Evolutionary conservation across 1,140 invertebrate species (phyloP), one percentile per base, ranked within the genome.

Genomic region (Drosophila paulistorum): DNA sequence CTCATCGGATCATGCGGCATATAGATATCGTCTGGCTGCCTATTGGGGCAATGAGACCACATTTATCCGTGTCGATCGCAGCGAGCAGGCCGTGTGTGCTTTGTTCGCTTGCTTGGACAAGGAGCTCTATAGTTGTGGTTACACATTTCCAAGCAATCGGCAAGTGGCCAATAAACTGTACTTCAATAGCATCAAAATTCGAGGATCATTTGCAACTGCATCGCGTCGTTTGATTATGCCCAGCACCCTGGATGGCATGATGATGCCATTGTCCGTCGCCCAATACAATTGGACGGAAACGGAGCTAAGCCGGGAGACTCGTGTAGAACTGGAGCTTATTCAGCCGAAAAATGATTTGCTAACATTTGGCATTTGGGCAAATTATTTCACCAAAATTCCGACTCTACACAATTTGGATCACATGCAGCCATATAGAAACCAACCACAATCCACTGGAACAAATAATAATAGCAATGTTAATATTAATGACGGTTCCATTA

Each of bases 1-100:
- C 1, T 39, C 57, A 11, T 33, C 17, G 0, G 39, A 45, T 7
- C 7, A 70, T 26, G 42, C 39, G 2, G 23, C 59, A 17, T 91
- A 91, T 71, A 84, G 84, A 23, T 93, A 94, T 71, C 79, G 93
- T 5, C 60, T 92, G 6, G 92, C 77, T 13, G 93, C 81, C 17
- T 93, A 93, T 65, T 87, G 84, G 45, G 90, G 90, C 69, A 57
- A 79, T 5, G 71, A 82, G 30, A 80, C 86, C 1, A 81, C 75
- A 0, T 45, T 84, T 10, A 75, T 91, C 1, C 69, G 81, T 2
- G 73, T 91, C n/a, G 91, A 84, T 20, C 82, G 90, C 11, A 91
- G 82, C 14, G 90, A 91, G 26, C 63, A 92, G 35, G 91, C 92
- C 64, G 61, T 92, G 5, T 93, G 93, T 58, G 91, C 92, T 3